Conservation (phyloP, 2,113 vertebrate genomes). For the Drymodes brunneopygia region DNA sequence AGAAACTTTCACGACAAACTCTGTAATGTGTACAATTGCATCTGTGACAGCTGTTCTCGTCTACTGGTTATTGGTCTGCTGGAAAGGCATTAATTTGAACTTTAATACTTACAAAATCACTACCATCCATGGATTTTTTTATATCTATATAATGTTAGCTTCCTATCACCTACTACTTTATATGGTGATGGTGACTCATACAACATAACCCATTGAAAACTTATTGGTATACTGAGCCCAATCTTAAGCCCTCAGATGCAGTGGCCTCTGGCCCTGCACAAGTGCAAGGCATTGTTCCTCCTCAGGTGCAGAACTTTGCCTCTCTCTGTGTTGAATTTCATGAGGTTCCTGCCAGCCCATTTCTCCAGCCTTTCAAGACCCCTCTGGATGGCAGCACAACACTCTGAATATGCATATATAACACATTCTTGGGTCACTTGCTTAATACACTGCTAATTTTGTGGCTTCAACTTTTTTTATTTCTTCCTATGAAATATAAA, state of each 20-base stretch:
- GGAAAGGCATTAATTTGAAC: neutral
- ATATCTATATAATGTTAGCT: neutral
- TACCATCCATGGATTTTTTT: neutral
- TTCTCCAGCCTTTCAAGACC: neutral
- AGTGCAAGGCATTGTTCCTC: neutral
- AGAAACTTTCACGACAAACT: neutral
- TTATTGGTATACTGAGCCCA: neutral
- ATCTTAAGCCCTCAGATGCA: neutral
- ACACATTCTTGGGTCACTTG: neutral
- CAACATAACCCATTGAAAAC: neutral
- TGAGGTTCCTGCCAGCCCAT: neutral
- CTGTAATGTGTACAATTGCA: neutral
- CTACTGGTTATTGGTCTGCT: neutral
- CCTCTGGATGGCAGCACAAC: neutral
- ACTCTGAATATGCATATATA: neutral
- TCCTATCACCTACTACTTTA: neutral
- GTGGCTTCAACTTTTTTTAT: neutral
- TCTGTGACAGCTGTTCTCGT: neutral
- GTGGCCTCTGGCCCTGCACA: neutral
- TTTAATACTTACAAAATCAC: neutral
- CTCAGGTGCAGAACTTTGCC: neutral
- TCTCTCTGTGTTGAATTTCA: neutral
- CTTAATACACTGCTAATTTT: neutral
- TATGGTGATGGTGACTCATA: neutral
- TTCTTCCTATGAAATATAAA: neutral